Conservation (phyloP, 2,888 invertebrate genomes). For the Eupsilia transversa region DNA sequence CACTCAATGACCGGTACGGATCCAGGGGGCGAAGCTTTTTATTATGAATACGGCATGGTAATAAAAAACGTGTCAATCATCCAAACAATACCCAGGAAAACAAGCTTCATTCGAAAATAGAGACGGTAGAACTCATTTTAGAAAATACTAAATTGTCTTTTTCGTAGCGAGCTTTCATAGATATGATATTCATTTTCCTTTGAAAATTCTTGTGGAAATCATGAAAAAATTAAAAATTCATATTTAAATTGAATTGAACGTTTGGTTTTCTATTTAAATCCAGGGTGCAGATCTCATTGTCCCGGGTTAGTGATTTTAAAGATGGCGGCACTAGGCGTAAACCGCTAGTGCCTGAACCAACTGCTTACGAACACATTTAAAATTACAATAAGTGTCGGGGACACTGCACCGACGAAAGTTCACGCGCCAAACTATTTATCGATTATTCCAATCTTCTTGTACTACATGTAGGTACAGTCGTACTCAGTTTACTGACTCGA, state of each 20-base stretch:
- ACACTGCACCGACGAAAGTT: conserved; percentile 83
- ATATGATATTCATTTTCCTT: neutral
- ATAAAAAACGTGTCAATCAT: conserved; percentile 60
- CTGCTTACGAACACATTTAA: conserved; percentile 84
- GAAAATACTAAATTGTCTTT: neutral
- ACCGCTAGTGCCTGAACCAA: conserved; percentile 67
- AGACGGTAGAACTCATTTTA: conserved; percentile 25
- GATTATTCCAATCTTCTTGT: conserved; percentile 80
- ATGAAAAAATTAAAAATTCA: conserved; percentile 12
- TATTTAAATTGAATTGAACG: conserved; percentile 34
- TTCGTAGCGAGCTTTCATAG: neutral
- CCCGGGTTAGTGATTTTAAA: conserved; percentile 66
- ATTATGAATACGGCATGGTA: conserved; percentile 55
- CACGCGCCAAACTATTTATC: conserved; percentile 84
- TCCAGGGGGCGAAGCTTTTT: conserved; percentile 52
- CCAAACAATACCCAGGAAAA: conserved; percentile 47
- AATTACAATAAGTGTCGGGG: conserved; percentile 87
- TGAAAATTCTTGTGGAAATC: neutral
- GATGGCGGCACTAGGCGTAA: conserved; percentile 68
- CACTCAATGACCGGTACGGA: conserved; percentile 59
- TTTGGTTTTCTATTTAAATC: conserved; percentile 57
- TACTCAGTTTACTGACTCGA: conserved; percentile 63
- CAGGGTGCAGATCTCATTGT: conserved; percentile 50
- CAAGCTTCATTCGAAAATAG: conserved; percentile 41
- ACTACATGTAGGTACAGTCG: conserved; percentile 51